Percentiles rank a stretch among this genome's conserved stretches.
phyloP scores from a whole-genome alignment of 2,797 vertebrate genomes.

The Sebastes itinus region DNA sequence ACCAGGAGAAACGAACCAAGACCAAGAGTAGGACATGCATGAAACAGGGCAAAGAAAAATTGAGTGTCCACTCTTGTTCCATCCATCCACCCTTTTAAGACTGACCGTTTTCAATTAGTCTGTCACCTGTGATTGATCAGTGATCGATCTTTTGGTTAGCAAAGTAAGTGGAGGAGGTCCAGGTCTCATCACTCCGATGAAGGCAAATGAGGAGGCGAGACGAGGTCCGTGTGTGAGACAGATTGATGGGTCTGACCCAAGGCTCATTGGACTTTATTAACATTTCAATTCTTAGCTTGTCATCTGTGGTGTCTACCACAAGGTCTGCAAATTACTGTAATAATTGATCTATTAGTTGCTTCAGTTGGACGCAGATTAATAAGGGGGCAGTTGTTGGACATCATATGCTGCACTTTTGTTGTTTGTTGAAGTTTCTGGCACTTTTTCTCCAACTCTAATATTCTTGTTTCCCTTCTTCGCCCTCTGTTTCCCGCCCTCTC shows the following conservation, averaged over 20 bases:
- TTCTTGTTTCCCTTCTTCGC: conserved; percentile 6
- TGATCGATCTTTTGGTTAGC: conserved; percentile 13
- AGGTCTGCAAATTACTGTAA: neutral
- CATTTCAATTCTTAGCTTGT: neutral
- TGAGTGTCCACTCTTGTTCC: neutral
- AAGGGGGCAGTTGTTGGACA: neutral
- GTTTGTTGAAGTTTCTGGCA: neutral
- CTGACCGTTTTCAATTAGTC: conserved; percentile 4
- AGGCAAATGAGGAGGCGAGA: neutral
- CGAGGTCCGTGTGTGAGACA: conserved; percentile 7
- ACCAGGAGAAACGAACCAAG: neutral
- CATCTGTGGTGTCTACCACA: neutral
- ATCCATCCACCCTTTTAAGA: neutral
- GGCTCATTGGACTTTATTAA: conserved; percentile 18
- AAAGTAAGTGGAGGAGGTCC: conserved; percentile 7
- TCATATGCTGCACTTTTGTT: neutral
- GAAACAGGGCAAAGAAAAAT: neutral
- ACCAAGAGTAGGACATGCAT: neutral
- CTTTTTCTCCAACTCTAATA: neutral
- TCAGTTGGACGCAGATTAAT: neutral
- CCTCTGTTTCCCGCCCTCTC: neutral
- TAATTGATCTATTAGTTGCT: neutral
- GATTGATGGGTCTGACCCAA: conserved; percentile 4
- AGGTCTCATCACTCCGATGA: conserved; percentile 10
- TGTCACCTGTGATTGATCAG: conserved; percentile 31